Base-by-base conservation (phyloP, 2,888 invertebrate species). In the Eupithecia insigniata region DNA sequence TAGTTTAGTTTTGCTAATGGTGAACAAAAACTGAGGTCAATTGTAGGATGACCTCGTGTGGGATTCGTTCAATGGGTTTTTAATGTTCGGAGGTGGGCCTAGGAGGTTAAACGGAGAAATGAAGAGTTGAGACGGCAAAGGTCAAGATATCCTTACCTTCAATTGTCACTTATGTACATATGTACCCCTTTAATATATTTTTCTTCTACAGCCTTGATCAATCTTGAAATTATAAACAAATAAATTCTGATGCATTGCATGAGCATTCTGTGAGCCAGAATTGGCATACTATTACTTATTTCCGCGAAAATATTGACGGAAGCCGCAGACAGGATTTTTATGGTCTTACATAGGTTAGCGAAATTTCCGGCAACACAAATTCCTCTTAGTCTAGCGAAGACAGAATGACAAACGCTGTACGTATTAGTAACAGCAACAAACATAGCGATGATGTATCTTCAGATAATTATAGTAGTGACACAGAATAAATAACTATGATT, bases 381-480 rank as follows among this genome's bases (percentile, higher is more conserved):
- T 69, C 71, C 74, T 58, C 55, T 66, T 71, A 71, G 67, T 66
- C 70, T 34, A 39, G 67, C 51, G 69, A 71, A 55, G 74, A 74
- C 71, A 71, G 69, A 34, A 69, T 71, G 74, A 74, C 62, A 71
- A 71, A 74, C 62, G 71, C 51, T 14, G 66, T n/a, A 64, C 64
- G 69, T 58, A 74, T 67, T 69, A 69, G 71, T 66, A 78, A 78
- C 72, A 71, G 67, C 60, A 55, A 74, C 75, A 76, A 69, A 73
- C 75, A 73, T 73, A 72, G 75, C 32, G 61, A 60, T 72, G 73
- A 75, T 71, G 71, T 71, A 66, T 73, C 71, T 69, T 16, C 66
- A 67, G 76, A 76, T 77, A 76, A 76, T 76, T 77, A 77, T 77
- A 79, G 71, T 66, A 39, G 69, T 68, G 72, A 71, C 64, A 74